phyloP scores from a whole-genome alignment of 2,888 invertebrate genomes.

The Nycteola revayana region DNA sequence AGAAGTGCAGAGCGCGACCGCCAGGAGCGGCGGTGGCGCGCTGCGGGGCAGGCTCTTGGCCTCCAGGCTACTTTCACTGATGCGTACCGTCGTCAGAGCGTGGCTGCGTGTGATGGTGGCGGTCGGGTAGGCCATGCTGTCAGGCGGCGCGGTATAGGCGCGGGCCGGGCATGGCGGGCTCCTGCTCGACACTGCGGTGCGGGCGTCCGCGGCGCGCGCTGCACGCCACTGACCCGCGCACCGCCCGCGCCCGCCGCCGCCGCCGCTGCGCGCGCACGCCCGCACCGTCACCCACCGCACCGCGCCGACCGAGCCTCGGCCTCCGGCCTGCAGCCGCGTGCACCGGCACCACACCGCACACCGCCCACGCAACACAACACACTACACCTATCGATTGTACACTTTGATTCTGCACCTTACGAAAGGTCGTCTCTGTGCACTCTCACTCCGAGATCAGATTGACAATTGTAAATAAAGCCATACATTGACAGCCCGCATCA shows the following conservation, averaged over 20 bases:
- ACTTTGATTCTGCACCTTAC: conserved; percentile 43
- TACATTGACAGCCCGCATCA: conserved; percentile 12
- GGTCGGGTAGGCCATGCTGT: conserved; percentile 80
- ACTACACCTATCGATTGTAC: conserved; percentile 45
- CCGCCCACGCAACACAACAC: conserved; percentile 54
- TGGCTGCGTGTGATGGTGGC: conserved; percentile 81
- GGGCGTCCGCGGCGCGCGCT: conserved; percentile 80
- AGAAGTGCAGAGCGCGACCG: conserved; percentile 31
- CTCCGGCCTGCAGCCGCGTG: conserved; percentile 57
- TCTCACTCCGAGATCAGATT: conserved; percentile 21
- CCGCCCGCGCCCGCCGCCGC: conserved; percentile 60
- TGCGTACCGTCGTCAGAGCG: conserved; percentile 81
- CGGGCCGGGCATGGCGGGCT: conserved; percentile 81
- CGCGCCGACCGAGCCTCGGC: conserved; percentile 44
- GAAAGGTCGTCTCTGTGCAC: conserved; percentile 33
- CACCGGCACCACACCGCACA: conserved; percentile 48
- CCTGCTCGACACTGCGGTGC: conserved; percentile 80
- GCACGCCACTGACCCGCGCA: conserved; percentile 78
- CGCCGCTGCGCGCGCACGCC: conserved; percentile 60
- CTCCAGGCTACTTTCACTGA: conserved; percentile 34
- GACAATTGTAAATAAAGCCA: conserved; percentile 31
- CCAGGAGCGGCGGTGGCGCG: conserved; percentile 1
- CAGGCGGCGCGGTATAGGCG: conserved; percentile 80
- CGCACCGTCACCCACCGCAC: conserved; percentile 53
- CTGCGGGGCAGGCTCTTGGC: conserved; percentile 26